Evolutionary conservation across 2,888 invertebrate species (phyloP).

Genomic region (Temnothorax unifasciatus): DNA sequence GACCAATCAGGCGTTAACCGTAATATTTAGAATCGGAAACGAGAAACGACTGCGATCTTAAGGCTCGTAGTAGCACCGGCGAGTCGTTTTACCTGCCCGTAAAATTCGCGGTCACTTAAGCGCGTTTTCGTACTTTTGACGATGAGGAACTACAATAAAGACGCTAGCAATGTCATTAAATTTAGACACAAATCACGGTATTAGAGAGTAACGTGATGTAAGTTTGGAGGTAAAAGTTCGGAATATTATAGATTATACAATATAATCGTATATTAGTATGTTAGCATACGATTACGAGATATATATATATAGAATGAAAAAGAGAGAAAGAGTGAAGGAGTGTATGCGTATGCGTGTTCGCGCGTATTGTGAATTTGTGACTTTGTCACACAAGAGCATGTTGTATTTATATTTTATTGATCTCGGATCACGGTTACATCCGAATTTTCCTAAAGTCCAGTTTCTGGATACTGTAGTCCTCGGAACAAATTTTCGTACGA

Average conservation of each 20-base stretch:
- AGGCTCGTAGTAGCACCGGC: background rate
- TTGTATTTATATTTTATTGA: slow-evolving; percentile 67
- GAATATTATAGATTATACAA: slow-evolving; percentile 75
- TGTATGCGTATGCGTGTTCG: slow-evolving; percentile 2
- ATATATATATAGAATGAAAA: slow-evolving; percentile 61
- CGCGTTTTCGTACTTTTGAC: slow-evolving; percentile 36
- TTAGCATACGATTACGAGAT: slow-evolving; percentile 75
- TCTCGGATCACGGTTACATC: slow-evolving; percentile 70
- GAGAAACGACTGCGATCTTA: background rate
- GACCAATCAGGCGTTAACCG: slow-evolving; percentile 69
- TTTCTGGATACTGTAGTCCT: slow-evolving; percentile 53
- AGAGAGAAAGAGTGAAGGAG: background rate
- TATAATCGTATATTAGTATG: slow-evolving; percentile 80
- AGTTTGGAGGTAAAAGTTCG: slow-evolving; percentile 73
- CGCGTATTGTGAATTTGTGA: slow-evolving; percentile 24
- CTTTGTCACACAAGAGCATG: slow-evolving; percentile 24
- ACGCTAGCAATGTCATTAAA: slow-evolving; percentile 32
- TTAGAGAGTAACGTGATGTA: slow-evolving; percentile 48
- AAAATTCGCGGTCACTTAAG: slow-evolving; percentile 26
- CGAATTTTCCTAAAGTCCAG: slow-evolving; percentile 67
- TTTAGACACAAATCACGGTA: slow-evolving; percentile 33
- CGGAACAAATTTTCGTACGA: slow-evolving; percentile 44
- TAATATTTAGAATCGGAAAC: slow-evolving; percentile 31
- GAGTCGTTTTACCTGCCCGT: slow-evolving; percentile 15
- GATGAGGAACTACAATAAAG: slow-evolving; percentile 44